Evolutionary conservation across 2,113 vertebrate species (phyloP).

Genomic region (Ceyx cyanopectus): DNA sequence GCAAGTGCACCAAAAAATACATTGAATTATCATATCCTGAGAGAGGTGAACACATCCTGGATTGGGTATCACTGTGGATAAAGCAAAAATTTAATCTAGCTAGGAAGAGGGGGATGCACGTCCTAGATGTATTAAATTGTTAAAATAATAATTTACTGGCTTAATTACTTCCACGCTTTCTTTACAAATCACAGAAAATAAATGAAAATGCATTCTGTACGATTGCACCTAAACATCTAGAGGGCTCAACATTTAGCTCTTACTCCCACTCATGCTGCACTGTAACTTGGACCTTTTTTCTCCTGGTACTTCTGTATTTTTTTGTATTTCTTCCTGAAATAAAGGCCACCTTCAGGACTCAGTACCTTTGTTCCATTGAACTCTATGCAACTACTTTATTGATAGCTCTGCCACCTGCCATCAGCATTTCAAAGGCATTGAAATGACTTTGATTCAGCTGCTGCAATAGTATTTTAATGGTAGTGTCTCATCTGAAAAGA

Average conservation of each 20-base stretch:
- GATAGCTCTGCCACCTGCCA: not conserved
- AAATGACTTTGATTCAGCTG: not conserved
- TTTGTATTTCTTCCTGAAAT: not conserved
- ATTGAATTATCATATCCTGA: not conserved
- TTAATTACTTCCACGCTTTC: not conserved
- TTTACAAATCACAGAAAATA: not conserved
- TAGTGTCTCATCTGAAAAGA: not conserved
- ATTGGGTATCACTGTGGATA: not conserved
- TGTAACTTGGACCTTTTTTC: not conserved
- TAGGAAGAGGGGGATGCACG: not conserved
- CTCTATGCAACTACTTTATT: not conserved
- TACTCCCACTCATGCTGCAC: not conserved
- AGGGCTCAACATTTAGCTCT: not conserved
- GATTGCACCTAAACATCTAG: not conserved
- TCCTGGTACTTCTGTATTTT: not conserved
- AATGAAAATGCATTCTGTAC: not conserved
- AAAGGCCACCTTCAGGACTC: not conserved
- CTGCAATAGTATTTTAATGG: not conserved
- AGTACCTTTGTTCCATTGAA: not conserved
- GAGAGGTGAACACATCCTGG: not conserved
- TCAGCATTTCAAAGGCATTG: not conserved
- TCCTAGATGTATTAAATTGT: not conserved
- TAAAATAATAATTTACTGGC: not conserved
- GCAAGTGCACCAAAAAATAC: not conserved
- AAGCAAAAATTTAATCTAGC: not conserved